Base-by-base conservation (phyloP, 2,888 invertebrate genomes). In the Microctonus brassicae region DNA sequence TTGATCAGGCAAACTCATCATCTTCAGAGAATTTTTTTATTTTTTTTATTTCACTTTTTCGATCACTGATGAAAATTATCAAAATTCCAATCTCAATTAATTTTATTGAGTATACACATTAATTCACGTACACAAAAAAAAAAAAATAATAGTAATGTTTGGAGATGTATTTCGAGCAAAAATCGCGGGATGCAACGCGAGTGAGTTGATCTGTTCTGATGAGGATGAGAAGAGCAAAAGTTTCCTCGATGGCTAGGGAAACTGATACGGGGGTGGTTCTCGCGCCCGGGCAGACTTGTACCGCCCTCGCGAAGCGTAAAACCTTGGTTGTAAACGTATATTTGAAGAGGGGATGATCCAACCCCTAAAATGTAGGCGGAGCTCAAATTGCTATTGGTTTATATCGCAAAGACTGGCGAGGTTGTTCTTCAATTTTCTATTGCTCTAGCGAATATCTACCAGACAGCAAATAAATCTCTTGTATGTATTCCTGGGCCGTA, bases 1-100 rank as follows among this genome's bases (percentile, higher is more conserved):
- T 75, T 84, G 84, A 78, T 84, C 84, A 58, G 82, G 75, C 29
- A 83, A 76, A 62, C 81, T 83, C 84, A 84, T 84, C 78, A 80
- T 83, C 47, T 57, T 65, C 65, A 73, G 70, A 39, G 17, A 22
- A 29, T 61, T 55, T 29, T 36, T 58, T n/a, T 26, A 24, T 13
- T 42, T 42, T 20, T 9, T 33, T 20, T 9, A 22, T 52, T 33
- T 29, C 7, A 7, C 7, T 29, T 29, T 29, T 29, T 29, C 7
- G 29, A 5, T 29, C 7, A 5, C 58, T 29, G 34, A 20, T n/a
- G 11, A 39, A 33, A 42, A 42, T 7, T n/a, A 36, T 7, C 24
- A 24, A 11, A 10, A 24, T 29, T 26, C 5, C 11, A 5, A 26
- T 24, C 17, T 39, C n/a, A 24, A 52, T 24, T 10, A 65, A 24